Percentiles rank a stretch among this genome's conserved stretches.
Conservation (phyloP, 1,140 invertebrate genomes). For the Whitmania pigra region DNA sequence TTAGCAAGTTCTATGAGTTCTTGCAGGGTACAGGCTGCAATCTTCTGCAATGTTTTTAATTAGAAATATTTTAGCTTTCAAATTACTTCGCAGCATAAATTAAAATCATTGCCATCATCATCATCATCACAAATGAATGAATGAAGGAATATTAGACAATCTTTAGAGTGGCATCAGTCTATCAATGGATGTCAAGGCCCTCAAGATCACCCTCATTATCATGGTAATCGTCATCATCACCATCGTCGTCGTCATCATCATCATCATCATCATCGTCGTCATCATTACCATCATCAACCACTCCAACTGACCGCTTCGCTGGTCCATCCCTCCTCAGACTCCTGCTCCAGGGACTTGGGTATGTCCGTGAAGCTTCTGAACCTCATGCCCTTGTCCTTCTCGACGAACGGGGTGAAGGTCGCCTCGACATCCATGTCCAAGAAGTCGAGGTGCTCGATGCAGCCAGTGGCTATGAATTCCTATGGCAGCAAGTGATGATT, state of each 20-base stretch:
- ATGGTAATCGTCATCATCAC: background rate
- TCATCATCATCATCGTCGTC: background rate
- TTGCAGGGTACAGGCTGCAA: background rate
- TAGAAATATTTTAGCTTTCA: background rate
- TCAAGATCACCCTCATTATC: too few relatives aligned
- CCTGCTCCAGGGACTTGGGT: slow-evolving; percentile 53
- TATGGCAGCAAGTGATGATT: slow-evolving; percentile 25
- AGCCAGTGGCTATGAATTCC: slow-evolving; percentile 37
- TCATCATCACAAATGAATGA: too few relatives aligned
- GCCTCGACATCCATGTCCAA: slow-evolving; percentile 50
- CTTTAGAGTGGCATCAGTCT: too few relatives aligned
- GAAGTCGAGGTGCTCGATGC: slow-evolving; percentile 74
- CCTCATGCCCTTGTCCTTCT: slow-evolving; percentile 20
- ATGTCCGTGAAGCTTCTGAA: slow-evolving; percentile 85
- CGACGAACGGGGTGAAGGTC: slow-evolving; percentile 20
- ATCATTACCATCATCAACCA: background rate
- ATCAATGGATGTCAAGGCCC: too few relatives aligned
- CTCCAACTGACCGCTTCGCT: background rate
- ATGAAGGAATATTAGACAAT: too few relatives aligned
- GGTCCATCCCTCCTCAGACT: slow-evolving; percentile 32
- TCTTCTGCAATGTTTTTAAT: background rate
- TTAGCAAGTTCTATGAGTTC: slow-evolving; percentile 1
- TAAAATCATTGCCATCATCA: background rate
- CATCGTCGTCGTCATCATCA: slow-evolving; percentile 1
- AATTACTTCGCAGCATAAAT: background rate